A percentile compares a stretch with the other conserved stretches of the same genome.
Evolutionary conservation across 2,888 invertebrate genomes (phyloP).

Genomic region (Eupithecia subumbrata): DNA sequence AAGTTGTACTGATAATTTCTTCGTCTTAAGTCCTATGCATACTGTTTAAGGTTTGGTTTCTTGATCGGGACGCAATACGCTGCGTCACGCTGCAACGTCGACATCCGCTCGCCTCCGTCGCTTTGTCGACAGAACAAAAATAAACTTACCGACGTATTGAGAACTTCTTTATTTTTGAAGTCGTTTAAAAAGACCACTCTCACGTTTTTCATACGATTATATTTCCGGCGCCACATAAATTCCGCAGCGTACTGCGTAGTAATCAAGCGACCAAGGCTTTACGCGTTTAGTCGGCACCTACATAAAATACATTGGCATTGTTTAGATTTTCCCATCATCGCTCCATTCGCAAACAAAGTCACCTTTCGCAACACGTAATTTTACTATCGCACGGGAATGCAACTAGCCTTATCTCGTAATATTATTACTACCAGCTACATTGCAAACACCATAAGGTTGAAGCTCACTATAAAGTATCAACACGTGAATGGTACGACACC

Average conservation of each 20-base stretch:
- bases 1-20: background rate
- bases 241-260: too few species aligned
- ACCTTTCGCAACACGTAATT: conserved; percentile 31
- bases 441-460: conserved; percentile 48
- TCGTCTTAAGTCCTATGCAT: background rate
- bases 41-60: background rate
- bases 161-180: too few species aligned
- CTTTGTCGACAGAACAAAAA: too few species aligned
- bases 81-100: too few species aligned
- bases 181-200: too few species aligned
- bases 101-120: too few species aligned
- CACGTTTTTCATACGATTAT: too few species aligned
- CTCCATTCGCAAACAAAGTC: background rate
- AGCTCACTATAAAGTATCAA: conserved; percentile 1
- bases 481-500: background rate
- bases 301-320: background rate
- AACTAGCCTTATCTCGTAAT: conserved; percentile 59
- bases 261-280: background rate
- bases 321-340: background rate
- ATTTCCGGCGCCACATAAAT: too few species aligned
- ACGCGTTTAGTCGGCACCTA: background rate
- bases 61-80: too few species aligned
- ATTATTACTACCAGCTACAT: conserved; percentile 48
- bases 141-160: too few species aligned
- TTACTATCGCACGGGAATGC: conserved; percentile 60